These are phyloP conservation scores for Acanthosoma haemorrhoidale DNA, from an alignment of 2,888 invertebrate genomes.

Conservation along the genomic window DNA sequence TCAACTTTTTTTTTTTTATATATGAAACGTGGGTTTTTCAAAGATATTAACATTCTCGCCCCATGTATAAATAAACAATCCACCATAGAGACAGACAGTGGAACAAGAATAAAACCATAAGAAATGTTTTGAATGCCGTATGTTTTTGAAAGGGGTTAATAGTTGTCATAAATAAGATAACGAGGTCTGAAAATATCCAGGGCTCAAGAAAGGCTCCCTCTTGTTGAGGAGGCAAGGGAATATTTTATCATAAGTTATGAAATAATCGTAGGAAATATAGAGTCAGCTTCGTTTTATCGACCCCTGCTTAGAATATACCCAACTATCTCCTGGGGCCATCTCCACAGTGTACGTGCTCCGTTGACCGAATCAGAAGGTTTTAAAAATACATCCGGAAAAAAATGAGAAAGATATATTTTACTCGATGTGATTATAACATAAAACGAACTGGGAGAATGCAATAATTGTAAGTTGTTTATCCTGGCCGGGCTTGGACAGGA, in stretches of 20 bases:
- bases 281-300: not conserved
- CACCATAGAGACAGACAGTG: too few species aligned
- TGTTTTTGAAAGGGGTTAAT: too few species aligned
- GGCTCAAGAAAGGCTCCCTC: too few species aligned
- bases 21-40: too few species aligned
- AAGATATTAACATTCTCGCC: too few species aligned
- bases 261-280: not conserved
- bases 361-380: not conserved
- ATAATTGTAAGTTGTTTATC: conserved; percentile 6
- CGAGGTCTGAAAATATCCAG: not conserved
- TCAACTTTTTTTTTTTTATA: too few species aligned
- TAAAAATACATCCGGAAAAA: not conserved
- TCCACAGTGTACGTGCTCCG: conserved; percentile 11
- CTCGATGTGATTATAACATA: conserved; percentile 7
- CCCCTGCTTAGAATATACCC: not conserved
- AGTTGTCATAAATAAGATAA: not conserved
- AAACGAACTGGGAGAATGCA: conserved; percentile 10
- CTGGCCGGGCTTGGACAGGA: not conserved
- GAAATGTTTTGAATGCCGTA: too few species aligned
- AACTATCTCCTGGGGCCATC: conserved; percentile 5
- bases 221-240: too few species aligned
- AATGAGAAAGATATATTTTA: not conserved
- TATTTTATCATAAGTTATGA: not conserved
- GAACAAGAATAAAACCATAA: too few species aligned
- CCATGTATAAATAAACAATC: too few species aligned